Evolutionary conservation across 2,797 vertebrate species (phyloP).

Genomic region (Poecile montanus): DNA sequence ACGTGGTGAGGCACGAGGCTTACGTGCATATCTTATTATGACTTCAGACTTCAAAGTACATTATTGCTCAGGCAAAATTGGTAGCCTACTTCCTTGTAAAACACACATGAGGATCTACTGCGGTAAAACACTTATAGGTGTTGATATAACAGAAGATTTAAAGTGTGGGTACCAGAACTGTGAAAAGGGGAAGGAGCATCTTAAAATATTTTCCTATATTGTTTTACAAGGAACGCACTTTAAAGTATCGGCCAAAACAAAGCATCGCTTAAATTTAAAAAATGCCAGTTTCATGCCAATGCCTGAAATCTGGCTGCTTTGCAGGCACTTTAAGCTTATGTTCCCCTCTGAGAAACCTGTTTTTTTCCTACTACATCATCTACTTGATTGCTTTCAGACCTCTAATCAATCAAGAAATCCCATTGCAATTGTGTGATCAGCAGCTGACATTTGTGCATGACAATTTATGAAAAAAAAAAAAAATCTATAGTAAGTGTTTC

Average conservation of each 20-base stretch:
- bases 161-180: background rate
- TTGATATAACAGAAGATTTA: background rate
- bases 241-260: background rate
- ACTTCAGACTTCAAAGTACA: constrained; percentile 61
- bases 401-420: background rate
- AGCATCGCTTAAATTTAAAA: background rate
- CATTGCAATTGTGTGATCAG: background rate
- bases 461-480: background rate
- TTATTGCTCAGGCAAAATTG: constrained; percentile 65
- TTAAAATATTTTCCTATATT: background rate
- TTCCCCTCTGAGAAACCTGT: background rate
- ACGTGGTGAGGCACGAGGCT: constrained; percentile 67
- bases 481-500: background rate
- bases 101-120: background rate
- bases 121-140: background rate
- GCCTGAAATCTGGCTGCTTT: background rate
- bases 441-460: background rate
- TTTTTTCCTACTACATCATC: background rate
- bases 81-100: constrained; percentile 30
- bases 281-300: background rate
- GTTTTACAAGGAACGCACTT: background rate
- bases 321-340: background rate
- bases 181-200: background rate
- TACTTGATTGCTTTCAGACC: background rate
- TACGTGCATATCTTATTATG: constrained; percentile 48